Evolutionary conservation across 2,888 invertebrate species (phyloP), one percentile per base, ranked within the genome.

Genomic region (Agonopterix subpropinquella): DNA sequence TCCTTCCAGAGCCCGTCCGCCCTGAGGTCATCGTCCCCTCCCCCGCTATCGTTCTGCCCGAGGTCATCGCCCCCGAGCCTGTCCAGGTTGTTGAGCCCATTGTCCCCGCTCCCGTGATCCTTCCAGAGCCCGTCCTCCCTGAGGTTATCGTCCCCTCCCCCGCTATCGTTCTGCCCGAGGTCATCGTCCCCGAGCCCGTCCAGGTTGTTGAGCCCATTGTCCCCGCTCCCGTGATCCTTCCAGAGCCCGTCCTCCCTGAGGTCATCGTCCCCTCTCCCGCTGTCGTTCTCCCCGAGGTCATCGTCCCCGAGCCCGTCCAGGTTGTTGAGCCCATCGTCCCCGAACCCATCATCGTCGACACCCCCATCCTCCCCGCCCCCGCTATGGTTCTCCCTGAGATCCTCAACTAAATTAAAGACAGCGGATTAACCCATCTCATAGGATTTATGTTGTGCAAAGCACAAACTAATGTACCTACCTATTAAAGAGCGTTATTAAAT

Each of bases 321-420:
- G 48, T 48, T 3, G 49, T n/a, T 8, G 43, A 46, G 43, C 46
- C 49, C 43, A 2, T 36, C 47, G 36, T n/a, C 11, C 11, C 39
- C 8, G 39, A 37, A 8, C 39, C 39, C n/a, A 9, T 39, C 39
- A 39, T 8, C n/a, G 39, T 39, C n/a, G 9, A 39, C 13, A 28
- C 53, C 52, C 55, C 55, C 28, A 54, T 57, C 35, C 44, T 9
- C 36, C 43, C 43, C 41, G 50, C 37, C 39, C 47, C 54, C 41
- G 49, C 61, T 8, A 57, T 53, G 44, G 48, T 44, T 49, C 54
- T 53, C 28, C 50, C 50, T 9, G 50, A 47, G 43, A 35, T 42
- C 41, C 50, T 46, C 39, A 50, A 50, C 47, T 50, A 44, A 50
- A 44, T 13, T 13, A 13, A 13, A 13, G 13, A n/a, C n/a, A n/a